A percentile compares a stretch with the other conserved stretches of the same genome.
Conservation (phyloP, 2,888 invertebrate species). For the Plebejus argus region DNA sequence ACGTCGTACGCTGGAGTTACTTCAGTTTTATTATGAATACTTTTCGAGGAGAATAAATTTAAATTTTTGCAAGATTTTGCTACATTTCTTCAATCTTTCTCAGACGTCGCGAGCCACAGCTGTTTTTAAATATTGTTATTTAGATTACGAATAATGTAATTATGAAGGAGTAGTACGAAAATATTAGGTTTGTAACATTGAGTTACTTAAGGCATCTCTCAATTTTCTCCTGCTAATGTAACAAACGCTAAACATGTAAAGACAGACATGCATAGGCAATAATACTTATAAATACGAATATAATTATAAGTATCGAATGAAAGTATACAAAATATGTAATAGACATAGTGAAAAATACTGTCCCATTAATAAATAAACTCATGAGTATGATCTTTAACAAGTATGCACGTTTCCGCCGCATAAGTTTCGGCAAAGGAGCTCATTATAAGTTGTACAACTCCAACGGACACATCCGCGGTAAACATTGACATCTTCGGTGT, state of each 20-base stretch:
- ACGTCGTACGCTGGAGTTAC: background rate
- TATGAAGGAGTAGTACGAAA: no score
- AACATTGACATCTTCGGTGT: slow-evolving; percentile 4
- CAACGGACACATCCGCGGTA: background rate
- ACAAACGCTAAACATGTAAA: background rate
- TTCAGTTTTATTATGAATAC: slow-evolving; percentile 24
- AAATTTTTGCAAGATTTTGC: background rate
- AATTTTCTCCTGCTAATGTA: background rate
- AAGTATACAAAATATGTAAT: no score
- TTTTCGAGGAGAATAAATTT: background rate
- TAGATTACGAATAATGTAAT: no score
- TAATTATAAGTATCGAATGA: no score
- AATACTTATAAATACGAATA: no score
- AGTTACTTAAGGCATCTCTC: background rate
- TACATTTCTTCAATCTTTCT: no score
- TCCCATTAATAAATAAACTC: no score
- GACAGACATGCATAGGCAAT: no score
- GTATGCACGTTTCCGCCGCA: background rate
- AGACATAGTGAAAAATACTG: no score
- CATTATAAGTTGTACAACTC: slow-evolving; percentile 19
- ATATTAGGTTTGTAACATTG: no score
- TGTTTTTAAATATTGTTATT: background rate
- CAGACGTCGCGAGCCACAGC: background rate
- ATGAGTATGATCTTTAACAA: background rate
- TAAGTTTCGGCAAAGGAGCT: slow-evolving; percentile 14